Evolutionary conservation across 2,113 vertebrate species (phyloP).

Genomic region (Isichthys henryi): DNA sequence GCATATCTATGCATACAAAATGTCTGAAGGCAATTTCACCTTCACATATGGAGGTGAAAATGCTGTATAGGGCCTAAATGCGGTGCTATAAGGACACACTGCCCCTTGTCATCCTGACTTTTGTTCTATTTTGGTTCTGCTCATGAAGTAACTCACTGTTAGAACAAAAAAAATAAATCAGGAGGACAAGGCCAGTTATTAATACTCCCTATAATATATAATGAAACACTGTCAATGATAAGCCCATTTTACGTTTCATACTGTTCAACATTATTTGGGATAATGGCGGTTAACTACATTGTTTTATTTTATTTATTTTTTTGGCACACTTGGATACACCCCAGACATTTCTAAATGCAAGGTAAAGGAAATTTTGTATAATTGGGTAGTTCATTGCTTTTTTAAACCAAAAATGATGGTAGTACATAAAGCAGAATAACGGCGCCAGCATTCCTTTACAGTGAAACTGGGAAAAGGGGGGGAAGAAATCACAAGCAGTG

Average conservation of each 20-base stretch:
- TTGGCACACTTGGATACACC: not conserved
- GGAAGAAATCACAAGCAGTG: not conserved
- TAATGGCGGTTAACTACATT: not conserved
- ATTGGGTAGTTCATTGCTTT: not conserved
- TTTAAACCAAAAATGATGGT: not conserved
- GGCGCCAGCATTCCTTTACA: not conserved
- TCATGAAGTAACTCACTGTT: not conserved
- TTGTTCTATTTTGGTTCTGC: not conserved
- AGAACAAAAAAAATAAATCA: not conserved
- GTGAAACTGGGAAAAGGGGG: not conserved
- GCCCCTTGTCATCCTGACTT: not conserved
- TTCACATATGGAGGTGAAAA: not conserved
- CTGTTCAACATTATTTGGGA: not conserved
- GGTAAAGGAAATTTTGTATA: not conserved
- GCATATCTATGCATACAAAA: not conserved
- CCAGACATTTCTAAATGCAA: not conserved
- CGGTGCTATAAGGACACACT: not conserved
- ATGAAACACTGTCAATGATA: not conserved
- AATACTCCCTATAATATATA: not conserved
- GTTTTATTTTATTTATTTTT: not conserved
- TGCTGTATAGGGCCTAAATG: not conserved
- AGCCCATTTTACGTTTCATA: not conserved
- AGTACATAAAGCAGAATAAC: not conserved
- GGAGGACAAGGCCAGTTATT: not conserved
- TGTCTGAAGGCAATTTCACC: not conserved